These are phyloP conservation scores for Botia kubotai DNA, from an alignment of 2,797 vertebrate genomes.

Conservation along the genomic window DNA sequence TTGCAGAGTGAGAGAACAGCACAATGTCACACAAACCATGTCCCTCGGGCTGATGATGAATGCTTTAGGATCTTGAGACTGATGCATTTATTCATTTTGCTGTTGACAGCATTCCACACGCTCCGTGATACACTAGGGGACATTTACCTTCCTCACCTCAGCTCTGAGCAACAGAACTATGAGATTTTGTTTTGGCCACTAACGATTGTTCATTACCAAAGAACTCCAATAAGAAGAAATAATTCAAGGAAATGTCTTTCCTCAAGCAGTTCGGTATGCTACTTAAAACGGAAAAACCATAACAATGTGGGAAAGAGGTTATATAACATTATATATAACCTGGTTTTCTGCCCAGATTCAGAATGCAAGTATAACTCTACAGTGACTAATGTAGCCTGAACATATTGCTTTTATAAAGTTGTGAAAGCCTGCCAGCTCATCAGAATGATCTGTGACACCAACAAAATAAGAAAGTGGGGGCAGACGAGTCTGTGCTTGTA, in stretches of 20 bases:
- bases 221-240: neutral
- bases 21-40: neutral
- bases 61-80: neutral
- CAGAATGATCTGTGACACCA: neutral
- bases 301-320: neutral
- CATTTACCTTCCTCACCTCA: slow-evolving; percentile 11
- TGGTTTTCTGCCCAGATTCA: neutral
- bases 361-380: neutral
- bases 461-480: neutral
- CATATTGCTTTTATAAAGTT: neutral
- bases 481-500: neutral
- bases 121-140: neutral
- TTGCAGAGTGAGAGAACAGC: neutral
- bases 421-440: neutral
- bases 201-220: neutral
- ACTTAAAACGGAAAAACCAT: neutral
- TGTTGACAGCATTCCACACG: no score
- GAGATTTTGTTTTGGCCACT: slow-evolving; percentile 2
- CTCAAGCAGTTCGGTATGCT: neutral
- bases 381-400: neutral
- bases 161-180: slow-evolving; percentile 3
- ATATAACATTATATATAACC: neutral
- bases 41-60: neutral
- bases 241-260: neutral
- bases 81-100: slow-evolving; percentile 18